Evolutionary conservation across 2,888 invertebrate species (phyloP).

Genomic region (Lasioglossum malachurum): DNA sequence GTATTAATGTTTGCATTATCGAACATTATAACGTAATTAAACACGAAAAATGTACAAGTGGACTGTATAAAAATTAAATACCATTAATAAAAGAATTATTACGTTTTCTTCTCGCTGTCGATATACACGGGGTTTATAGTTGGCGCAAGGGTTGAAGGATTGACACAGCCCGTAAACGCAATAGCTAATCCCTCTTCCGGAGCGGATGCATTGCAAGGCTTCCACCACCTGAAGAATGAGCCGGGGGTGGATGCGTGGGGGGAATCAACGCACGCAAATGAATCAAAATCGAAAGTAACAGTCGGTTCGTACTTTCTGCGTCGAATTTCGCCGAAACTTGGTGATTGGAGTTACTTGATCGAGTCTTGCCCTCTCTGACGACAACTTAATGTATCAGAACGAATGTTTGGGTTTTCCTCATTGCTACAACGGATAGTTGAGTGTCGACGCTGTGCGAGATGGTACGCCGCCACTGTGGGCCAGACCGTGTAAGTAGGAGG

Average conservation of each 20-base stretch:
- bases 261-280: neutral
- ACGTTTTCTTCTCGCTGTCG: neutral
- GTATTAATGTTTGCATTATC: neutral
- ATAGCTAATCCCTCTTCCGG: neutral
- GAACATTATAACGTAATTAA: too few species aligned
- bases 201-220: neutral
- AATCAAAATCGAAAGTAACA: constrained; percentile 4
- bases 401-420: too few species aligned
- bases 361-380: too few species aligned
- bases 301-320: neutral
- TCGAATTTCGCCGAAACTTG: constrained; percentile 25
- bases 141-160: neutral
- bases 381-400: too few species aligned
- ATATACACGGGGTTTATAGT: neutral
- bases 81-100: neutral
- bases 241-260: neutral
- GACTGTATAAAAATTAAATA: neutral
- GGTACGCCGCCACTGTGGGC: too few species aligned
- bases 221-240: neutral
- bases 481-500: too few species aligned
- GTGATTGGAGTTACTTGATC: too few species aligned
- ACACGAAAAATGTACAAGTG: too few species aligned
- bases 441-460: too few species aligned
- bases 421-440: too few species aligned
- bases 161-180: neutral